These are phyloP conservation scores for Danaus chrysippus DNA, from an alignment of 2,888 invertebrate species.

Conservation along the genomic window DNA sequence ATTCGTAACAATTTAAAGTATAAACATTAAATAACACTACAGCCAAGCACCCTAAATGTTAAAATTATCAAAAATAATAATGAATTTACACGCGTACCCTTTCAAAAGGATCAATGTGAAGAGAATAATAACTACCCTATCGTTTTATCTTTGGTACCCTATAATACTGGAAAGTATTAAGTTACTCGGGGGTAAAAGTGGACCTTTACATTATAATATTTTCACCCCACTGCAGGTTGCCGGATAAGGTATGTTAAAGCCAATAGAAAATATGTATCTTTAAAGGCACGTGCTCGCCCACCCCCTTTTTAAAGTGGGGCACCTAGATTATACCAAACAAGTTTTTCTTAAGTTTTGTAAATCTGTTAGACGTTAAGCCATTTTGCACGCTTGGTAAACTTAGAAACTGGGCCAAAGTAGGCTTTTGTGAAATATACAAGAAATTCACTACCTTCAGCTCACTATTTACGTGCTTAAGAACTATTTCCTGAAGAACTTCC, in stretches of 20 bases:
- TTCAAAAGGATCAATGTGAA: constrained; percentile 26
- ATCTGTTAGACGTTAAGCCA: constrained; percentile 65
- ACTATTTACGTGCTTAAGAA: constrained; percentile 69
- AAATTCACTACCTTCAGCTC: constrained; percentile 51
- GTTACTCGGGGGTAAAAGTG: constrained; percentile 28
- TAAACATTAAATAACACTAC: no score
- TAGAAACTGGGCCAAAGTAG: constrained; percentile 74
- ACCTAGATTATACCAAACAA: constrained; percentile 28
- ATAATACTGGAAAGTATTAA: constrained; percentile 21
- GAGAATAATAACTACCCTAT: constrained; percentile 31
- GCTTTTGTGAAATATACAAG: constrained; percentile 68
- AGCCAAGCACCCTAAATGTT: constrained; percentile 22
- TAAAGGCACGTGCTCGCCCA: not conserved
- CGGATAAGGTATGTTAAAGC: constrained; percentile 14
- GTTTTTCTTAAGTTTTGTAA: constrained; percentile 56
- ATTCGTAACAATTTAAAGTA: no score
- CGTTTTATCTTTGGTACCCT: constrained; percentile 30
- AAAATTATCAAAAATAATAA: constrained; percentile 26
- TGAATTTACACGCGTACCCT: constrained; percentile 28
- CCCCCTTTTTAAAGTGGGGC: constrained; percentile 19
- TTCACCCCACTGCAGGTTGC: constrained; percentile 22
- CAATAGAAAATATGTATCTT: constrained; percentile 5
- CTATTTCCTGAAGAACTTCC: constrained; percentile 57
- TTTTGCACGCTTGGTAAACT: constrained; percentile 72
- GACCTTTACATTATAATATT: constrained; percentile 24